Conservation (phyloP, 1,140 invertebrate species). For the Hestina assimilis region DNA sequence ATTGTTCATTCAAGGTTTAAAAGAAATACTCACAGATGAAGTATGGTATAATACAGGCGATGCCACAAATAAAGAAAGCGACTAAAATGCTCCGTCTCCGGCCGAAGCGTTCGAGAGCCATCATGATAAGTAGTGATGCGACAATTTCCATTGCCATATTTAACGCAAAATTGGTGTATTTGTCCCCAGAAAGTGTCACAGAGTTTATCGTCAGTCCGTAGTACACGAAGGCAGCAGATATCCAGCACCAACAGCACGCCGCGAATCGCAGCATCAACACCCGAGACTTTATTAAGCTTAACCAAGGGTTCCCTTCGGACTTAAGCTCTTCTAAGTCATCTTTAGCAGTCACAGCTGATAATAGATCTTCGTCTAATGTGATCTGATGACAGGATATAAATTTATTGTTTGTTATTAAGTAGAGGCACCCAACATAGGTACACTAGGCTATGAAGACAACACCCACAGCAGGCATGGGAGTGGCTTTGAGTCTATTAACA, state of each 20-base stretch:
- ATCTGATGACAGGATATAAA: too few relatives aligned
- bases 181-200: conserved; percentile 85
- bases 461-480: too few relatives aligned
- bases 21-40: conserved; percentile 53
- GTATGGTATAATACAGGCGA: conserved; percentile 62
- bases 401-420: too few relatives aligned
- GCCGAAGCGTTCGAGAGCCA: conserved; percentile 82
- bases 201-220: conserved; percentile 90
- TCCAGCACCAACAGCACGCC: conserved; percentile 84
- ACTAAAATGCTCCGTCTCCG: conserved; percentile 80
- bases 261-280: conserved; percentile 81
- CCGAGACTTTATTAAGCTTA: conserved; percentile 78
- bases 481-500: too few relatives aligned
- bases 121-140: conserved; percentile 82
- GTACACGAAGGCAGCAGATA: conserved; percentile 85
- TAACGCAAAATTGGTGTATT: conserved; percentile 84
- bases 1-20: neutral
- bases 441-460: too few relatives aligned
- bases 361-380: conserved; percentile 39
- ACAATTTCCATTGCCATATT: conserved; percentile 85
- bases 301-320: conserved; percentile 54
- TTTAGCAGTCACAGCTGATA: conserved; percentile 23
- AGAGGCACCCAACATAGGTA: too few relatives aligned
- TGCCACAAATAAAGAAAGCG: conserved; percentile 81
- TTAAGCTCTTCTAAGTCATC: conserved; percentile 20